Percentiles rank a stretch among this genome's conserved stretches.
Conservation (phyloP, 2,113 vertebrate genomes). For the Catharus minimus region DNA sequence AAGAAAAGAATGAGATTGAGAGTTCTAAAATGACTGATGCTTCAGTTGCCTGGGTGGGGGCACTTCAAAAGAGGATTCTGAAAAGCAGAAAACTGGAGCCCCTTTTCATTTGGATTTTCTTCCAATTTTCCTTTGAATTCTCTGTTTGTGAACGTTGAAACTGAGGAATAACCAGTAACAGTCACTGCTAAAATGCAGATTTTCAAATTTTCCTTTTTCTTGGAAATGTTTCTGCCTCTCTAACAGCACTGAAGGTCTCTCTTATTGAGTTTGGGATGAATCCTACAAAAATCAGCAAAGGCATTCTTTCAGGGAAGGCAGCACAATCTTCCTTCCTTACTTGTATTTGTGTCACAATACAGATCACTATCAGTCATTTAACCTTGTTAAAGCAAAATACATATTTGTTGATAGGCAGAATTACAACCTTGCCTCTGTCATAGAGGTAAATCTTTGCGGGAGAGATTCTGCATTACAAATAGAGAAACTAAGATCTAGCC, state of each 20-base stretch:
- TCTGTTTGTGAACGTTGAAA: conserved; percentile 9
- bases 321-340: not conserved
- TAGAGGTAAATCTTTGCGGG: not conserved
- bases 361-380: not conserved
- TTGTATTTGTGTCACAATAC: not conserved
- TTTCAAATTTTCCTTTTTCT: conserved; percentile 47
- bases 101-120: not conserved
- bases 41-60: not conserved
- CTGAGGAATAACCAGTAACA: not conserved
- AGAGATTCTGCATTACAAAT: not conserved
- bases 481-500: not conserved
- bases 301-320: not conserved
- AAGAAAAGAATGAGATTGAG: conserved; percentile 18
- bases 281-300: not conserved
- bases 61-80: not conserved
- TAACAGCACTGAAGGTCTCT: not conserved
- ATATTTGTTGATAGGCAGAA: not conserved
- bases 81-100: not conserved
- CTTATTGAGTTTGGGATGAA: conserved; percentile 5
- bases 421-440: not conserved
- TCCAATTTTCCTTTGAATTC: conserved; percentile 1
- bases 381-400: not conserved
- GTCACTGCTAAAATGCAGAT: conserved; percentile 30
- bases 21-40: not conserved
- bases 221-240: conserved; percentile 1